phyloP scores from a whole-genome alignment of 2,888 invertebrate genomes.

The Trachelus iudaicus region DNA sequence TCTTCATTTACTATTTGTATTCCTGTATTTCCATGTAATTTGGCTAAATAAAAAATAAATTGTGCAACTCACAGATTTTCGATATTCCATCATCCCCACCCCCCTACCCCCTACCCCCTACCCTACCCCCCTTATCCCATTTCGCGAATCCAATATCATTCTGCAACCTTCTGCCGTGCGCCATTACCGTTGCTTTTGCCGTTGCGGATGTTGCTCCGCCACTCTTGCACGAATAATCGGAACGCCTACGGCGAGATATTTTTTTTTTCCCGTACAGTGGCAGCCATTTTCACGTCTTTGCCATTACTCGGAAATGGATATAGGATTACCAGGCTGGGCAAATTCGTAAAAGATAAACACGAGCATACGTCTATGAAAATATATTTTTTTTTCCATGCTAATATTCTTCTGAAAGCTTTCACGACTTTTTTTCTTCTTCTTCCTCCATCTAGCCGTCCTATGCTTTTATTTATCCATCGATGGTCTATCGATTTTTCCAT shows the following conservation, averaged over 20 bases:
- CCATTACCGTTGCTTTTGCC: neutral
- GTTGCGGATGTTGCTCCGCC: neutral
- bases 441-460: rapidly evolving
- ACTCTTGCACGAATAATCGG: neutral
- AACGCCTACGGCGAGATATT: neutral
- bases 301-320: neutral
- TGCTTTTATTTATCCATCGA: neutral
- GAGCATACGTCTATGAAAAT: neutral
- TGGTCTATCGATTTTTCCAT: neutral
- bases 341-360: neutral
- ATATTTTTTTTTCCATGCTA: neutral
- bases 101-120: too few relatives aligned
- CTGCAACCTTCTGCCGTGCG: neutral
- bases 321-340: neutral
- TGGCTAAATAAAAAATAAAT: neutral
- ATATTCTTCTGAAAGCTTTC: neutral
- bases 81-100: too few relatives aligned
- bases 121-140: neutral
- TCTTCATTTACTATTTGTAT: neutral
- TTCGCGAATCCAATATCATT: neutral
- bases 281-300: neutral
- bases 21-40: neutral
- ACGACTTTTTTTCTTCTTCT: neutral
- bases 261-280: neutral
- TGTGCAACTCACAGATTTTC: neutral